Conservation (phyloP, 2,888 invertebrate species). For the Oithona nana region DNA sequence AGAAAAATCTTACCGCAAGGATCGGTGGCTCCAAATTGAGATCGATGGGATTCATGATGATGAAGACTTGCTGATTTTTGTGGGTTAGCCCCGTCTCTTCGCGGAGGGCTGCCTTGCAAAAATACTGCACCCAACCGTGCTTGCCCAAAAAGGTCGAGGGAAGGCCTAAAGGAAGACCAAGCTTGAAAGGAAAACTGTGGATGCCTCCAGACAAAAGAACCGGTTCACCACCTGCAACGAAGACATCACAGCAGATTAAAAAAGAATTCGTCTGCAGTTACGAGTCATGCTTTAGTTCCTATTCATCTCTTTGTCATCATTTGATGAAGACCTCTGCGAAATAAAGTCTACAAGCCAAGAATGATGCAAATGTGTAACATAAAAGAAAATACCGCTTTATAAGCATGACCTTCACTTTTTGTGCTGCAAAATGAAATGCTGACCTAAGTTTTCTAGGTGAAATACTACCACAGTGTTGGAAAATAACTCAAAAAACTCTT, state of each 20-base stretch:
- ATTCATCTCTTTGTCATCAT: background rate
- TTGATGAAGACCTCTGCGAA: constrained; percentile 3
- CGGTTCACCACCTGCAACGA: constrained; percentile 62
- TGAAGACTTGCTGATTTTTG: constrained; percentile 90
- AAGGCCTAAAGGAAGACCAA: constrained; percentile 67
- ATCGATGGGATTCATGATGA: constrained; percentile 88
- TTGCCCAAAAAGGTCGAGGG: constrained; percentile 84
- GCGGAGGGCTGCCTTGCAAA: constrained; percentile 46
- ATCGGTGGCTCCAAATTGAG: constrained; percentile 72
- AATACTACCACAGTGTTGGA: no score
- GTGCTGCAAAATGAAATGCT: no score
- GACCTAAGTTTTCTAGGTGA: no score
- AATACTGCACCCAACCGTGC: constrained; percentile 88
- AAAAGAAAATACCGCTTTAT: background rate
- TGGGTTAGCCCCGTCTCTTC: constrained; percentile 76
- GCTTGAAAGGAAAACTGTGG: constrained; percentile 82
- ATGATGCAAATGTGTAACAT: background rate
- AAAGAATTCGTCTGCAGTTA: no score
- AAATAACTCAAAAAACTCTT: no score
- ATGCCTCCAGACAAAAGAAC: constrained; percentile 73
- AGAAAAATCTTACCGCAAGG: constrained; percentile 64
- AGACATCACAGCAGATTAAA: no score
- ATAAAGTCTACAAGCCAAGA: no score
- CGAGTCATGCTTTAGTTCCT: background rate
- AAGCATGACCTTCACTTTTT: no score